phyloP scores from a whole-genome alignment of 1,140 invertebrate genomes.

The Trichomalopsis sarcophagae region DNA sequence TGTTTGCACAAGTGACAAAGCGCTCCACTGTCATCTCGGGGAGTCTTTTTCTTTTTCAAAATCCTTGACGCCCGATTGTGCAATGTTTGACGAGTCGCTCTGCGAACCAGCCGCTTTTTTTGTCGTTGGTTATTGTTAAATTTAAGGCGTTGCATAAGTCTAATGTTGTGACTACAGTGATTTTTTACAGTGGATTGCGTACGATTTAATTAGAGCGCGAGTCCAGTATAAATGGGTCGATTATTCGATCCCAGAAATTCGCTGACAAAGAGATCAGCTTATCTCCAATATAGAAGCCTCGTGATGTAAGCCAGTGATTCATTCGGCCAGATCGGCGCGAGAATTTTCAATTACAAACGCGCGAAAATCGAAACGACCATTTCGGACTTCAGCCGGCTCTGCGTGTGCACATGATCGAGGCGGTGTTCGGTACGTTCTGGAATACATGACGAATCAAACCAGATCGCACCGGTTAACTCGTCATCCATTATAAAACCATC shows the following conservation, averaged over 20 bases:
- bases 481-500: background rate
- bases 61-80: too few relatives aligned
- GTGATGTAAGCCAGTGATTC: background rate
- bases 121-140: too few relatives aligned
- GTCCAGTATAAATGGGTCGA: background rate
- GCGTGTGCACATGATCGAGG: background rate
- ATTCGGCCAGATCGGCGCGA: background rate
- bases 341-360: background rate
- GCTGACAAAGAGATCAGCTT: background rate
- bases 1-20: background rate
- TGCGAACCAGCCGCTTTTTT: background rate
- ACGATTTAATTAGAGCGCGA: too few relatives aligned
- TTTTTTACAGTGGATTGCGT: background rate
- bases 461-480: background rate
- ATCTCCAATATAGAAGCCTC: background rate
- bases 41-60: background rate
- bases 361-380: background rate
- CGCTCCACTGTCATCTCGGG: background rate
- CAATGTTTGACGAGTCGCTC: too few relatives aligned
- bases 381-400: background rate
- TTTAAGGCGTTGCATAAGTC: too few relatives aligned
- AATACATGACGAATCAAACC: background rate
- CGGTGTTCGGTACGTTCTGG: background rate
- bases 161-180: too few relatives aligned
- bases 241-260: background rate